phyloP scores from a whole-genome alignment of 2,888 invertebrate genomes.

The Drosophila nr. perissopoda region DNA sequence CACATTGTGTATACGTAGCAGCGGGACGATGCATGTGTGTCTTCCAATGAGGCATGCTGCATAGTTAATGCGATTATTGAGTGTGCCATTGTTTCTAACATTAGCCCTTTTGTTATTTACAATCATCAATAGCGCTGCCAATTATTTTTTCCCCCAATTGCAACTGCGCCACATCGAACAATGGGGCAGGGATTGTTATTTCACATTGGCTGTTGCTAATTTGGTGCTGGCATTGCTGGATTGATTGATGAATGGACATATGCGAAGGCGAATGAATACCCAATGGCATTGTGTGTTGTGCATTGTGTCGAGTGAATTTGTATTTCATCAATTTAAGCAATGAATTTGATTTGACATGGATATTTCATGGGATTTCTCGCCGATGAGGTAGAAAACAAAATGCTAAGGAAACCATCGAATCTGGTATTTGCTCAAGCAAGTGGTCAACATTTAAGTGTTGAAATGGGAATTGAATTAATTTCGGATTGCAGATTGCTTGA shows the following conservation, averaged over 20 bases:
- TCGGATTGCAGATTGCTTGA: not conserved
- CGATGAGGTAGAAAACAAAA: not conserved
- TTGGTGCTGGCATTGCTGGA: constrained; percentile 65
- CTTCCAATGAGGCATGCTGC: constrained; percentile 13
- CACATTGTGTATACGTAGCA: constrained; percentile 48
- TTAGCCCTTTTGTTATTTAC: constrained; percentile 30
- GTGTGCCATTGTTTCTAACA: constrained; percentile 5
- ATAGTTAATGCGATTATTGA: constrained; percentile 35
- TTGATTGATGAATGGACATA: constrained; percentile 32
- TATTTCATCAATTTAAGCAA: constrained; percentile 53
- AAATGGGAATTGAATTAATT: constrained; percentile 32
- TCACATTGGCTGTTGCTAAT: constrained; percentile 54
- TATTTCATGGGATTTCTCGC: not conserved
- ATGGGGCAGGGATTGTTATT: constrained; percentile 14
- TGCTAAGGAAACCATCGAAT: constrained; percentile 14
- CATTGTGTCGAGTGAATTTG: constrained; percentile 58
- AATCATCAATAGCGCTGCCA: constrained; percentile 34
- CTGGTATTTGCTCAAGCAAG: constrained; percentile 8
- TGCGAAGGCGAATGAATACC: constrained; percentile 48
- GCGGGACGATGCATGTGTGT: not conserved
- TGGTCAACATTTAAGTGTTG: constrained; percentile 16
- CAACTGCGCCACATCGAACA: constrained; percentile 21
- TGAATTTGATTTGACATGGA: constrained; percentile 14
- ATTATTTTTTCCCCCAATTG: constrained; percentile 44
- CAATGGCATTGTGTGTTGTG: constrained; percentile 42